phyloP scores from a whole-genome alignment of 2,113 vertebrate species.

The Grammomys surdaster region DNA sequence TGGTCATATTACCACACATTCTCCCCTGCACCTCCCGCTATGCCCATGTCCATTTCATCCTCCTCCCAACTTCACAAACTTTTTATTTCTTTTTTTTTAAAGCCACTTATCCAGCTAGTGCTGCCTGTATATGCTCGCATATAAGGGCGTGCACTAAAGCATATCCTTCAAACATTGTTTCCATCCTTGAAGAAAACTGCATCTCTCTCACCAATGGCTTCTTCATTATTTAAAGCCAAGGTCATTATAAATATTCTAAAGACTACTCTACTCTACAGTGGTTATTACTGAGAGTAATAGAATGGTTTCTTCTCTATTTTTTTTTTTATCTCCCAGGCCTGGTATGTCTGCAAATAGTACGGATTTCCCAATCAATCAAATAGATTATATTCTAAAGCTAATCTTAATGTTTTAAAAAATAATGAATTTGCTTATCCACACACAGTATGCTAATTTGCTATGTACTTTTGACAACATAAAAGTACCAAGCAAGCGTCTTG shows the following conservation, averaged over 20 bases:
- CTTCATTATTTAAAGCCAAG: slow-evolving; percentile 22
- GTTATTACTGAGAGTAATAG: background rate
- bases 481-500: background rate
- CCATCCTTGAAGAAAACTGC: background rate
- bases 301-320: background rate
- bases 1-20: background rate
- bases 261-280: background rate
- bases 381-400: background rate
- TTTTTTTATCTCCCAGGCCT: background rate
- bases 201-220: background rate
- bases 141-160: too few species aligned
- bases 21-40: background rate
- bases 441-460: background rate
- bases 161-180: background rate
- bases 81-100: background rate
- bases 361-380: background rate
- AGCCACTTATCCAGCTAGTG: background rate
- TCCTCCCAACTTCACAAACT: background rate
- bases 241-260: slow-evolving; percentile 36
- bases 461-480: background rate
- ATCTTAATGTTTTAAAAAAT: background rate
- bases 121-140: background rate
- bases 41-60: background rate
- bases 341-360: background rate
- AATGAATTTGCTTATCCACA: background rate